Base-by-base conservation (phyloP, 2,888 invertebrate species). In the Mythimna lalbum region DNA sequence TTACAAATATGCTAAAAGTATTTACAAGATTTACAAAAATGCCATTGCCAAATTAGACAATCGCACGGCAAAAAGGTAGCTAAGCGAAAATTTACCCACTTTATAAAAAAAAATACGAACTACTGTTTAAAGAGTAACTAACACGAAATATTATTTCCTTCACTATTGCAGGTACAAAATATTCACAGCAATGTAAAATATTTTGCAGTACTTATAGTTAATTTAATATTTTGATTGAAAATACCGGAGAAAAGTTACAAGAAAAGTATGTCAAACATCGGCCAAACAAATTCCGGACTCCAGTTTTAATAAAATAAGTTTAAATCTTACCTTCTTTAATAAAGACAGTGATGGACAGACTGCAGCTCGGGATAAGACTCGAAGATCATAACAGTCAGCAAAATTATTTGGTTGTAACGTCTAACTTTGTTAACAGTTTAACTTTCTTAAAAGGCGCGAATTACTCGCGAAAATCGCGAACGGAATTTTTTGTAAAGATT, bases 311-410 rank as follows among this genome's bases (percentile, higher is more conserved):
- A 74, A 89, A 82, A 57, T 82, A 86, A 81, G 60, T 84, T 49
- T 7, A 78, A 78, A 78, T 79, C 88, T 89, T 89, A 90, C 90
- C 90, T 89, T 80, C 68, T 80, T 77, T 80, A 82, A 73, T 69
- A 73, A 21, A 62, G 53, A 77, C 71, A 82, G 72, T 76, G 77
- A 79, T 78, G 81, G 71, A 68, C 81, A 81, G 83, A 73, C 77
- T 82, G 83, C 76, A 79, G 72, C 73, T 72, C 80, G 73, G 82
- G 85, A 84, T 85, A 80, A 84, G 83, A 83, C 82, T 80, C 83
- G 83, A 82, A 87, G 79, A 86, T 86, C 84, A 87, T 86, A 71
- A 82, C 86, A 84, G 68, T 84, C 80, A 70, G 73, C 67, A 75
- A 88, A 68, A 86, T 84, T 87, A 60, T 76, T 74, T 80, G 80